These are phyloP conservation scores for Herpailurus yagouaroundi DNA, from an alignment of 2,113 vertebrate species.

Conservation along the genomic window DNA sequence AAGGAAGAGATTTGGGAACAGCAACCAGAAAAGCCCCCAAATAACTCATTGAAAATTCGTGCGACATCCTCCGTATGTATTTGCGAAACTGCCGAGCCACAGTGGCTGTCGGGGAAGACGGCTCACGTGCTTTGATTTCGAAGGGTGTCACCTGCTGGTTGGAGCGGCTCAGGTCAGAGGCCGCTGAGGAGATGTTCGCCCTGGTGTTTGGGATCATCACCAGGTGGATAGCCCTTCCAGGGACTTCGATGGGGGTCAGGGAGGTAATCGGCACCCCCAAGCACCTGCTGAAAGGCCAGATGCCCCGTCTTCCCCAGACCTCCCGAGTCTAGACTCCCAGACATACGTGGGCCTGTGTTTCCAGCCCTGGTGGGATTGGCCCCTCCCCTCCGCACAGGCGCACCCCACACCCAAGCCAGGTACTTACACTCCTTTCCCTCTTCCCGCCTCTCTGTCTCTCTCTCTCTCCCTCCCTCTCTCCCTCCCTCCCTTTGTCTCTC, in stretches of 20 bases:
- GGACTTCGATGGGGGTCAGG: no score
- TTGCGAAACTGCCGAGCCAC: rapidly evolving
- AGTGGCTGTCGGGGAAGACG: not conserved
- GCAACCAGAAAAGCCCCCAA: not conserved
- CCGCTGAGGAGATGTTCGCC: not conserved
- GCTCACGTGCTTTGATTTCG: rapidly evolving
- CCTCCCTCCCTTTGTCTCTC: not conserved
- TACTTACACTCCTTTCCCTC: not conserved
- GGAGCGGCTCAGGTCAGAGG: not conserved
- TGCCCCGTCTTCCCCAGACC: not conserved
- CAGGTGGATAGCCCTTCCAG: not conserved
- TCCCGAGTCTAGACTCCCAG: not conserved
- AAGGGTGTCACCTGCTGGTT: not conserved
- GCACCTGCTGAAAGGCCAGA: rapidly evolving
- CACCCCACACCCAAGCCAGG: rapidly evolving
- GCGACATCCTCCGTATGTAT: rapidly evolving
- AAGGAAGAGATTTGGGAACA: rapidly evolving
- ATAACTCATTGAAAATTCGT: no score
- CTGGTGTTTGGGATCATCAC: not conserved
- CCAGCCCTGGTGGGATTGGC: not conserved
- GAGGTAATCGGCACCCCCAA: rapidly evolving
- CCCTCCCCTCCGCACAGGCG: rapidly evolving
- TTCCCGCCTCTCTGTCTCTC: rapidly evolving
- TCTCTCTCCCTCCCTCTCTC: rapidly evolving
- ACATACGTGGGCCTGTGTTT: rapidly evolving